Percentiles rank a stretch among this genome's conserved stretches.
Evolutionary conservation across 2,888 invertebrate species (phyloP).

Genomic region (Drosophila prolongata): DNA sequence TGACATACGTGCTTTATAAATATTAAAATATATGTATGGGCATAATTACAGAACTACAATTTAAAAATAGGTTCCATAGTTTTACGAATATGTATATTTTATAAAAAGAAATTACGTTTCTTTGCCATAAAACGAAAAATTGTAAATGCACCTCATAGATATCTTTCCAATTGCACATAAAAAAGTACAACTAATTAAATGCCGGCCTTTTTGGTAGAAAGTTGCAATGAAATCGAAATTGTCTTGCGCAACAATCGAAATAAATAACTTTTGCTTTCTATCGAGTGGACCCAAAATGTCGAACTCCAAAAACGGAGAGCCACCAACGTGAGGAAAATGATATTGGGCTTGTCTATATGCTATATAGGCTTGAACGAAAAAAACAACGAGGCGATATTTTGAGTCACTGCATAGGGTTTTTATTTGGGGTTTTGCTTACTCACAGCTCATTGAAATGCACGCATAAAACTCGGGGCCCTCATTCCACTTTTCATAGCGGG

Average conservation of each 20-base stretch:
- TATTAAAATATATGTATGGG: too few species aligned
- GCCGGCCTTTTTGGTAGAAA: slow-evolving; percentile 17
- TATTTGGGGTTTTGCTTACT: slow-evolving; percentile 14
- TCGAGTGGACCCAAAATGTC: slow-evolving; percentile 7
- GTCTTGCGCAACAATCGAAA: slow-evolving; percentile 27
- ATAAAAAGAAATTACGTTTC: too few species aligned
- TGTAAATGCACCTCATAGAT: not conserved
- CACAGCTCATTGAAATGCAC: slow-evolving; percentile 43
- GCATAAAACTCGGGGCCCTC: slow-evolving; percentile 21
- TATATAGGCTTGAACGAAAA: not conserved
- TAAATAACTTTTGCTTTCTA: slow-evolving; percentile 38
- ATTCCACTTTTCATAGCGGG: slow-evolving; percentile 32
- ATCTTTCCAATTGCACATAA: not conserved
- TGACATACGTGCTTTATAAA: too few species aligned
- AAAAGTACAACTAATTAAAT: slow-evolving; percentile 2
- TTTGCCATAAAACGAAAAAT: not conserved
- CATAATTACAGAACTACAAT: too few species aligned
- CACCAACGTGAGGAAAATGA: slow-evolving; percentile 28
- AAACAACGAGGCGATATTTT: slow-evolving; percentile 5
- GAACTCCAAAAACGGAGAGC: slow-evolving; percentile 27
- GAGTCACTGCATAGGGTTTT: slow-evolving; percentile 12
- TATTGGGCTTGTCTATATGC: slow-evolving; percentile 18
- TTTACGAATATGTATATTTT: too few species aligned
- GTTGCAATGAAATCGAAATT: slow-evolving; percentile 26
- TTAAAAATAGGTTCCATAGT: too few species aligned